Conservation (phyloP, 2,113 vertebrate genomes). For the Apistogramma diplotaenia region DNA sequence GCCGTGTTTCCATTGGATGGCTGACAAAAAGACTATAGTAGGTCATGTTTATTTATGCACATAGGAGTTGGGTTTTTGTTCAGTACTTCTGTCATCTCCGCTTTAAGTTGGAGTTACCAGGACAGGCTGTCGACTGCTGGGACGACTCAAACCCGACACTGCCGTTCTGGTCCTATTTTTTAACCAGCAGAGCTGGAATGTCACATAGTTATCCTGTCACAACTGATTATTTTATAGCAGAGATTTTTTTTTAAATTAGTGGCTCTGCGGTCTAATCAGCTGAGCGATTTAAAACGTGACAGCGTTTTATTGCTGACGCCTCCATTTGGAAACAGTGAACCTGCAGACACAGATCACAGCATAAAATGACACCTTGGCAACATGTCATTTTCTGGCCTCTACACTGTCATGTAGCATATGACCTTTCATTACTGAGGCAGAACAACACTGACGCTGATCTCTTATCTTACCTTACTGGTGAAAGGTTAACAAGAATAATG, state of each 20-base stretch:
- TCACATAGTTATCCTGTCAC: slow-evolving; percentile 34
- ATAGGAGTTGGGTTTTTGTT: not conserved
- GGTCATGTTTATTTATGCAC: slow-evolving; percentile 20
- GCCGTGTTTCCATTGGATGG: not conserved
- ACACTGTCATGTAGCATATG: not conserved
- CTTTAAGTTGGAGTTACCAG: slow-evolving; percentile 1
- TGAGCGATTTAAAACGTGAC: not conserved
- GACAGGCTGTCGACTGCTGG: not conserved
- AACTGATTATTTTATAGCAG: not conserved
- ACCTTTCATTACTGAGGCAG: not conserved
- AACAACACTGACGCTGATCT: not conserved
- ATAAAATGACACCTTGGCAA: not conserved
- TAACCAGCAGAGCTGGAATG: slow-evolving; percentile 35
- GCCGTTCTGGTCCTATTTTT: not conserved
- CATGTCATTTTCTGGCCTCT: not conserved
- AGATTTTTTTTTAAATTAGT: not conserved
- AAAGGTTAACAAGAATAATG: not conserved
- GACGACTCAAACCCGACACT: not conserved
- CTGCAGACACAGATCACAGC: not conserved
- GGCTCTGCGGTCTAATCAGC: too few species aligned
- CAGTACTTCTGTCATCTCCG: not conserved
- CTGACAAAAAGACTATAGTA: not conserved
- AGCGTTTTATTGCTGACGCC: not conserved
- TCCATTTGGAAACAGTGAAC: not conserved
- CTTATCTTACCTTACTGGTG: not conserved